These are phyloP conservation scores for Trichosurus vulpecula DNA, from an alignment of 2,797 vertebrate species.

Conservation along the genomic window DNA sequence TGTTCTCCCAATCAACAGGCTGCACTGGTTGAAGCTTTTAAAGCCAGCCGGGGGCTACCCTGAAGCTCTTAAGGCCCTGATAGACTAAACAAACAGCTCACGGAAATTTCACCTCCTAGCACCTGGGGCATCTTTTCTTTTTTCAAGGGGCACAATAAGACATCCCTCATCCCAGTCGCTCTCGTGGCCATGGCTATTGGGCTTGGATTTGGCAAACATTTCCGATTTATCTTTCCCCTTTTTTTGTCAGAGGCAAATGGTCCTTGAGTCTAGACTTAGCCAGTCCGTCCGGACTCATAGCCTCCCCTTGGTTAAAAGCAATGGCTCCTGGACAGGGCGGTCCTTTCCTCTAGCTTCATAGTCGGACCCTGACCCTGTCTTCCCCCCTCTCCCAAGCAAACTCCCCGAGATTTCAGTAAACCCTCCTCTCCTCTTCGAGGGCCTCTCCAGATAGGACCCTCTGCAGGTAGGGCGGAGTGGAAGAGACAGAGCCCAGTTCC, in stretches of 20 bases:
- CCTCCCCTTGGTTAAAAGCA: neutral
- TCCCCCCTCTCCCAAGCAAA: constrained; percentile 19
- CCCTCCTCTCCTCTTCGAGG: neutral
- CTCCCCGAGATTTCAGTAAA: neutral
- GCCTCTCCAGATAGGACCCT: neutral
- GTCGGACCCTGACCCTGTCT: neutral
- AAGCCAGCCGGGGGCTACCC: constrained; percentile 53
- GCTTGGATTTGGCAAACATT: neutral
- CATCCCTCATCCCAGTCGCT: neutral
- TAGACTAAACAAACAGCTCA: constrained; percentile 80
- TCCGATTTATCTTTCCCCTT: neutral
- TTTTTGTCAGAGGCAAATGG: constrained; percentile 12
- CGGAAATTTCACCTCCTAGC: constrained; percentile 75
- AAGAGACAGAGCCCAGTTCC: neutral
- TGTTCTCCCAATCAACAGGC: constrained; percentile 72
- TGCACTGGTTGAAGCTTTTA: constrained; percentile 51
- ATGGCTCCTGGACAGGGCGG: constrained; percentile 43
- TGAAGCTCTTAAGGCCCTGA: constrained; percentile 30
- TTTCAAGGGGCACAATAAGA: neutral
- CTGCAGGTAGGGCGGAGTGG: constrained; percentile 28
- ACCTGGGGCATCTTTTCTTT: constrained; percentile 68
- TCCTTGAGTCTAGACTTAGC: neutral
- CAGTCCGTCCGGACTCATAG: neutral
- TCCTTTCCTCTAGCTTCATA: neutral
- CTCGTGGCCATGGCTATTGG: neutral